Base-by-base conservation (phyloP, 2,113 vertebrate genomes). In the Indicator maculatus region DNA sequence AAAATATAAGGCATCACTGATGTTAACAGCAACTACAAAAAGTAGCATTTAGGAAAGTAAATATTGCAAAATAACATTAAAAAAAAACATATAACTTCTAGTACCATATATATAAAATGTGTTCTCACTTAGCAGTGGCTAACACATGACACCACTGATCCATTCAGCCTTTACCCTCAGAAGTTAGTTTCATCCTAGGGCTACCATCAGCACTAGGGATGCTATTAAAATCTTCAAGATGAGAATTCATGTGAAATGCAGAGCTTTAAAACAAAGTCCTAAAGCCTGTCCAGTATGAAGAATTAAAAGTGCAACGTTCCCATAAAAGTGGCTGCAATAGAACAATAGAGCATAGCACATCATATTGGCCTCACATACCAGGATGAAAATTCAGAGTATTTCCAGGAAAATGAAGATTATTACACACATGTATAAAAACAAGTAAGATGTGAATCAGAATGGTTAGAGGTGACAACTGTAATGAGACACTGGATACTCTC, bases 201-300 rank as follows among this genome's bases (percentile, higher is more conserved):
- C 23, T 59, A 55, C 27, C 38, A 78, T 1, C 0, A 0, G 56
- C 30, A 38, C 41, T 26, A 52, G 38, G 24, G 23, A 77, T 59
- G 14, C 38, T 77, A 53, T 21, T 84, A 56, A 82, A 86, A 82
- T 30, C 41, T 26, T 79, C 2, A 5, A 36, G 11, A 58, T 39
- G 19, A 71, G 33, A 90, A 71, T 70, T 56, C 50, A 53, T 0
- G 0, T 30, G 52, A 70, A 85, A 88, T 11, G 21, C 11, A 78
- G 60, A 78, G 38, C 11, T 69, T 83, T 55, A 39, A 64, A 88
- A 61, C 31, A 17, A 85, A 78, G 17, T 61, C 24, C 16, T 58
- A 63, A 41, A 53, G 60, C 8, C 3, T 44, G 38, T n/a, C 33
- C 30, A 71, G 59, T 11, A 67, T 1, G 1, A 61, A 77, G 16